Base-by-base conservation (phyloP, 2,113 vertebrate genomes). In the Pionites leucogaster region DNA sequence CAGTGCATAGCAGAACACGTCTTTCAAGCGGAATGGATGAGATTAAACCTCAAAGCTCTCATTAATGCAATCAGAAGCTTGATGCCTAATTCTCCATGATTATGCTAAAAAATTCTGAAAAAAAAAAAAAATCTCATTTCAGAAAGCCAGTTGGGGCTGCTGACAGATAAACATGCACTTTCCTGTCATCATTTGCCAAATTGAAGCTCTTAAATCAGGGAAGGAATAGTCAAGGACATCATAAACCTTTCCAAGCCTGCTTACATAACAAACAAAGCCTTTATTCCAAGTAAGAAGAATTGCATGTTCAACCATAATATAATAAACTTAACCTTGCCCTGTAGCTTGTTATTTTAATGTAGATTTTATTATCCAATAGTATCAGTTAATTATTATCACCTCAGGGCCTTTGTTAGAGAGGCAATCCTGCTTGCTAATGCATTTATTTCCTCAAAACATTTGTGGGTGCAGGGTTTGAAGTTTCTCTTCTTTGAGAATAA, bases 41-140 rank as follows among this genome's bases (percentile, higher is more conserved):
- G 93, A 95, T 95, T 96, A 93, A 95, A 95, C 77, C 93, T 93
- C 95, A 96, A 89, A 95, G 90, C 92, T 94, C 92, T 95, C 93
- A 95, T 94, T 96, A 96, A 95, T 96, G 83, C 0, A 20, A 95
- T 89, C 1, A 7, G 83, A 93, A 96, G 88, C 86, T 72, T 27
- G 78, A 84, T 95, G 90, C 74, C 86, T 91, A 94, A 91, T 95
- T 97, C 93, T 75, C 76, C 68, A 55, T 82, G 80, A 94, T 93
- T 96, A 95, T 95, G 86, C 88, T 82, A 96, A 97, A 97, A 96
- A 90, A 92, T 94, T 93, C 82, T 44, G 53, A 23, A 88, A 72
- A 49, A 50, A 33, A 72, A 52, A 44, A 47, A 57, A 63, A 37
- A 63, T 22, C 71, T 79, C 27, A 80, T 94, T 95, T 93, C 87